Evolutionary conservation across 1,140 invertebrate species (phyloP).

Genomic region (Drosophila mayri): DNA sequence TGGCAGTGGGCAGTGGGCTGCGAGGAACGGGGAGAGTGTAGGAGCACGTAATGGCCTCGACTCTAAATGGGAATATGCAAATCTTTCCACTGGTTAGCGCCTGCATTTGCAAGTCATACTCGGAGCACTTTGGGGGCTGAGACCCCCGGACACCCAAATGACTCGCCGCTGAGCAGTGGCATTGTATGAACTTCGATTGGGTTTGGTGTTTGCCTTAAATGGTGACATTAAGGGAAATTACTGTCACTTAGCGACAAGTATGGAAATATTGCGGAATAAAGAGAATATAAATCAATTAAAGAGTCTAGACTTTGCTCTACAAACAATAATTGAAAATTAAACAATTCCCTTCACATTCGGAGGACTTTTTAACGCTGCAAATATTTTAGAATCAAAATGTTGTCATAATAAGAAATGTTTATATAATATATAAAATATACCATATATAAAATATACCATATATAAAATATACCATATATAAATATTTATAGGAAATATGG

Average conservation of each 20-base stretch:
- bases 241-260: background rate
- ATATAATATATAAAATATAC: too few species aligned
- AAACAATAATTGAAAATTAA: background rate
- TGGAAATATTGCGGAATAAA: background rate
- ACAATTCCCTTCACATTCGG: background rate
- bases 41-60: slow-evolving; percentile 28
- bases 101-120: slow-evolving; percentile 57
- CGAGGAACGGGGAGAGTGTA: background rate
- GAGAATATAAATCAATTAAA: background rate
- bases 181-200: slow-evolving; percentile 8
- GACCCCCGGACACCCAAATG: slow-evolving; percentile 32
- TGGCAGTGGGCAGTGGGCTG: background rate
- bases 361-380: background rate
- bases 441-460: too few species aligned
- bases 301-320: background rate
- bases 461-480: background rate
- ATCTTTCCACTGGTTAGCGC: slow-evolving; percentile 54
- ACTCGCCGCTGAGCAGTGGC: slow-evolving; percentile 4
- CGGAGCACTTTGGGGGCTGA: slow-evolving; percentile 15
- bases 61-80: slow-evolving; percentile 58
- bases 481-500: background rate
- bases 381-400: too few species aligned
- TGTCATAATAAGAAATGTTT: background rate
- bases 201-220: background rate
- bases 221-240: slow-evolving; percentile 7